phyloP scores from a whole-genome alignment of 2,113 vertebrate species.

The Phaethornis superciliosus region DNA sequence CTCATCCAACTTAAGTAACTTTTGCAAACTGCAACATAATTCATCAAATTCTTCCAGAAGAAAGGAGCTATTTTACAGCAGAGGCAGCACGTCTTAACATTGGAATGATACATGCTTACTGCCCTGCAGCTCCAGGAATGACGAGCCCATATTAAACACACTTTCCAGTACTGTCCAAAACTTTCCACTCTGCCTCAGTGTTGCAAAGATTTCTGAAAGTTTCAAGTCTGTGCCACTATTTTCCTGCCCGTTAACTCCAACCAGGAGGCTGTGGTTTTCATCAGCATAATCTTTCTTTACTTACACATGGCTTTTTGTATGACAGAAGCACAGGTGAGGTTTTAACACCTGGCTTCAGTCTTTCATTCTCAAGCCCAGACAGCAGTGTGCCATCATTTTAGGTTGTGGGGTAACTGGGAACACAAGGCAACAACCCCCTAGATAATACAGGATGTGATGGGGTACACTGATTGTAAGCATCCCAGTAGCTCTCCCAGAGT shows the following conservation, averaged over 20 bases:
- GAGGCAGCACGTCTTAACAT: neutral
- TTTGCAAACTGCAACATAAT: constrained; percentile 12
- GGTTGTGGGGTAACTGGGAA: neutral
- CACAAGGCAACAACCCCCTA: neutral
- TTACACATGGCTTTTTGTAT: accelerated
- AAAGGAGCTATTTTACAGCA: constrained; percentile 4
- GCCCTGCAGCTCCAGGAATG: constrained; percentile 8
- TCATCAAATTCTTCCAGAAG: constrained; percentile 11
- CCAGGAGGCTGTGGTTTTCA: neutral
- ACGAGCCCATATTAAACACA: neutral
- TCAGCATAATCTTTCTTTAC: neutral
- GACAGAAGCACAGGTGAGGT: neutral
- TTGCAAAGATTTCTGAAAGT: neutral
- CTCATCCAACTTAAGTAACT: constrained; percentile 35
- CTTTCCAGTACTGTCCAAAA: neutral
- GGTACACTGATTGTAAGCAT: neutral
- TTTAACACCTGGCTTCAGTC: neutral
- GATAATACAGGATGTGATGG: neutral
- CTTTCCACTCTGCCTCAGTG: neutral
- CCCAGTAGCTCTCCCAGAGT: neutral
- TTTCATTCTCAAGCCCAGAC: neutral
- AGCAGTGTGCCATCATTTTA: neutral
- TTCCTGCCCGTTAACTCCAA: neutral
- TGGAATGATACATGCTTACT: constrained; percentile 2
- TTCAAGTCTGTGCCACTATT: neutral